Conservation (phyloP, 92 coral and sea anemone species). For the Heteractis magnifica region DNA sequence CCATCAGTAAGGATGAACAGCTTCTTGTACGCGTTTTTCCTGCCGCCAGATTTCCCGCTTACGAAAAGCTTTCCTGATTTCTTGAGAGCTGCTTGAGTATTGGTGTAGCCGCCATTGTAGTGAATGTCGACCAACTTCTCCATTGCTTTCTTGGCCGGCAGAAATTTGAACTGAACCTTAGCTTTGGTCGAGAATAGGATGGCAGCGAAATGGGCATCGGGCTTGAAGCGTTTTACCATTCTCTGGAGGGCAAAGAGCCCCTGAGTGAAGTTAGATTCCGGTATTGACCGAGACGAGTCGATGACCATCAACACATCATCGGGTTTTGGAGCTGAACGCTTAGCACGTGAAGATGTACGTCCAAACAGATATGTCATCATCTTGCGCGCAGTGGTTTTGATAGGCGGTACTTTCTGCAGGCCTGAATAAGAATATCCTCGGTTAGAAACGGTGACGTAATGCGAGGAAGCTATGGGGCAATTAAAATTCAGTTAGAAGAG, state of each 20-base stretch:
- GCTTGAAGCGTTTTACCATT: slow-evolving; percentile 50
- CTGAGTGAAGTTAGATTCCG: slow-evolving; percentile 50
- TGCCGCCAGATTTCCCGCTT: slow-evolving; percentile 41
- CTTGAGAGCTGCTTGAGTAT: slow-evolving; percentile 67
- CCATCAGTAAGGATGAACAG: slow-evolving; percentile 74
- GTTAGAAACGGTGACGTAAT: background rate
- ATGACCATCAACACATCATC: slow-evolving; percentile 65
- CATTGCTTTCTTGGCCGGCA: slow-evolving; percentile 46
- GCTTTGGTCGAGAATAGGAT: slow-evolving; percentile 57
- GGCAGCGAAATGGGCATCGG: slow-evolving; percentile 63
- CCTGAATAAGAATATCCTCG: slow-evolving; percentile 17
- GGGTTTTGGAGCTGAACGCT: slow-evolving; percentile 38
- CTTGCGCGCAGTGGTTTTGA: slow-evolving; percentile 30
- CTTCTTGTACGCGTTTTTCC: slow-evolving; percentile 49
- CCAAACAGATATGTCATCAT: slow-evolving; percentile 51
- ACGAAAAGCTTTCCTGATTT: slow-evolving; percentile 40
- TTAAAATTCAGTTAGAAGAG: no score
- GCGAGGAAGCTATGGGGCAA: no score
- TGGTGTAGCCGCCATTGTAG: slow-evolving; percentile 58
- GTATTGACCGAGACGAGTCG: slow-evolving; percentile 64
- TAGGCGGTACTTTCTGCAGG: slow-evolving; percentile 52
- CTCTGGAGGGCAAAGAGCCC: slow-evolving; percentile 45
- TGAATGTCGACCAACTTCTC: slow-evolving; percentile 26
- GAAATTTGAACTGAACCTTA: slow-evolving; percentile 49
- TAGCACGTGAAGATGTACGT: slow-evolving; percentile 42